phyloP scores from a whole-genome alignment of 2,888 invertebrate species.

The Eristalis tenax region DNA sequence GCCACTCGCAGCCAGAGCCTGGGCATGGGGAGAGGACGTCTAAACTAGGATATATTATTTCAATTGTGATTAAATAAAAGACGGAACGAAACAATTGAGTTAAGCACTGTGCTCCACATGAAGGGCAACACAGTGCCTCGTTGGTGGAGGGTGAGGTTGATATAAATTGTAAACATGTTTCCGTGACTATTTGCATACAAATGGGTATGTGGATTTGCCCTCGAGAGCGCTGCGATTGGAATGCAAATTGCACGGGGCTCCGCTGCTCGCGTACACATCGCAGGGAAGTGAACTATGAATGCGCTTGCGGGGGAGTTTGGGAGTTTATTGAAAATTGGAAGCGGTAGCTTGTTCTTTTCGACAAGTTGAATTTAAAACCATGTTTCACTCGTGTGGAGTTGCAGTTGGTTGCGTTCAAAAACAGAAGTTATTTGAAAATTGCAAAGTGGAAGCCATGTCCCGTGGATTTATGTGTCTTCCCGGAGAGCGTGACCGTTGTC shows the following conservation, averaged over 20 bases:
- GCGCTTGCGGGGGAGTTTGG: background rate
- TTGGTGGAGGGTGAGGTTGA: background rate
- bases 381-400: background rate
- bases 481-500: too few relatives aligned
- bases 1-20: background rate
- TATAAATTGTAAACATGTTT: slow-evolving; percentile 1
- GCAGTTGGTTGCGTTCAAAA: too few relatives aligned
- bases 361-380: background rate
- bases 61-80: slow-evolving; percentile 1
- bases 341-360: background rate
- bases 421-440: too few relatives aligned
- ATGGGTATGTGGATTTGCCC: background rate
- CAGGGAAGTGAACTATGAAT: background rate
- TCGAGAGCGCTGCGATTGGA: background rate
- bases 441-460: too few relatives aligned
- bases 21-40: background rate
- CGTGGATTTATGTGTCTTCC: too few relatives aligned
- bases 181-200: slow-evolving; percentile 1
- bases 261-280: background rate
- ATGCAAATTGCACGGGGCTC: background rate
- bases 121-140: background rate
- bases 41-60: background rate
- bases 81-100: background rate
- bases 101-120: background rate
- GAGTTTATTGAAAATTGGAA: background rate